Percentiles rank a stretch among this genome's conserved stretches.
Conservation (phyloP, 2,797 vertebrate species). For the Typhlichthys subterraneus region DNA sequence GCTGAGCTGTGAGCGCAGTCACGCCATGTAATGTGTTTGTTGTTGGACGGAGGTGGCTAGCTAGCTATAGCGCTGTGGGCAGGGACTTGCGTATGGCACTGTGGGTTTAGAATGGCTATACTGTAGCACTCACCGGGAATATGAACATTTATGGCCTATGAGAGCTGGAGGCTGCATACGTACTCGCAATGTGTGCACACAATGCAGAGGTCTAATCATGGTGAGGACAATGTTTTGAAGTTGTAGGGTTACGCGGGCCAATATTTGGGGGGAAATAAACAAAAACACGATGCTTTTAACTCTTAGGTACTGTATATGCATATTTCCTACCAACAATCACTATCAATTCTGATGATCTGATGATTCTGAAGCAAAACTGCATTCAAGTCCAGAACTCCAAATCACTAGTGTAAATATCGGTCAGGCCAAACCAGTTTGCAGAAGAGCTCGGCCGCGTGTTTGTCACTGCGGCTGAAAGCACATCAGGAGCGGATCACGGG, state of each 20-base stretch:
- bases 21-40: slow-evolving; percentile 44
- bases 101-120: slow-evolving; percentile 63
- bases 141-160: slow-evolving; percentile 69
- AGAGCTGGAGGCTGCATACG: slow-evolving; percentile 44
- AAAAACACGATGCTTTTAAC: too few species aligned
- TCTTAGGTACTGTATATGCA: too few species aligned
- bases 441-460: not conserved
- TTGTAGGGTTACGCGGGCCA: too few species aligned
- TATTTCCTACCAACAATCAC: too few species aligned
- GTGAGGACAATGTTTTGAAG: too few species aligned
- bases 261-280: too few species aligned
- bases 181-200: not conserved
- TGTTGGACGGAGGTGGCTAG: slow-evolving; percentile 54
- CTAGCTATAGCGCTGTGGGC: slow-evolving; percentile 48
- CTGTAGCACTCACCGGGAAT: slow-evolving; percentile 63
- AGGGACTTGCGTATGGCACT: slow-evolving; percentile 55
- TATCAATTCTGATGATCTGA: not conserved
- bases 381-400: not conserved
- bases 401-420: not conserved
- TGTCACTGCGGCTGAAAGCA: not conserved
- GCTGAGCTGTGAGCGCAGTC: slow-evolving; percentile 30
- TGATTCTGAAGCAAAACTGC: too few species aligned
- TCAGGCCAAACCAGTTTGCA: not conserved
- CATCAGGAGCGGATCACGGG: too few species aligned
- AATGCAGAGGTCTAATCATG: too few species aligned